phyloP scores from a whole-genome alignment of 2,113 vertebrate species.

The Piaya cayana region DNA sequence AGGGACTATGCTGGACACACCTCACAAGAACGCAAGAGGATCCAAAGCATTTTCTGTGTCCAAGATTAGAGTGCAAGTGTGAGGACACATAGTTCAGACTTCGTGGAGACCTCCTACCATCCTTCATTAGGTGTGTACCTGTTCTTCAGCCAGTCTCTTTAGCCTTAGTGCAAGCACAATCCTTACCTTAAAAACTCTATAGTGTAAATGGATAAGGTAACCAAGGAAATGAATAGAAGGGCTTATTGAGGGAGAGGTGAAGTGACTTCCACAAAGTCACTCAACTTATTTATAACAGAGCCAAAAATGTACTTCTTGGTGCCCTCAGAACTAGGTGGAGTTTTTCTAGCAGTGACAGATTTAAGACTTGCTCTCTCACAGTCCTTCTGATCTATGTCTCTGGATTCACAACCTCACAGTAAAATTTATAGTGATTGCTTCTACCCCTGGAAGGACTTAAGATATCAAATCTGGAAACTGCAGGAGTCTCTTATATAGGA shows the following conservation, averaged over 20 bases:
- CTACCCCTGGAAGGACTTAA: not conserved
- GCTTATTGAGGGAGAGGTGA: not conserved
- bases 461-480: not conserved
- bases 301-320: not conserved
- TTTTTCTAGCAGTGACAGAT: not conserved
- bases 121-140: not conserved
- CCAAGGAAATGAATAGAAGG: not conserved
- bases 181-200: not conserved
- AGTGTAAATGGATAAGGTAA: not conserved
- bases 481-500: not conserved
- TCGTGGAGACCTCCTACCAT: not conserved
- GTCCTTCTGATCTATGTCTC: not conserved
- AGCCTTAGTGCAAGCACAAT: not conserved
- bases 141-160: not conserved
- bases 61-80: not conserved
- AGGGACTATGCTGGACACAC: not conserved
- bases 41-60: not conserved
- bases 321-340: not conserved
- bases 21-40: not conserved
- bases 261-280: not conserved
- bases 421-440: slow-evolving; percentile 15
- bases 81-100: not conserved
- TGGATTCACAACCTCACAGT: not conserved
- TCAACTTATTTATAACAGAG: not conserved
- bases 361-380: slow-evolving; percentile 20